Conservation (phyloP, 2,113 vertebrate genomes). For the Zingel zingel region DNA sequence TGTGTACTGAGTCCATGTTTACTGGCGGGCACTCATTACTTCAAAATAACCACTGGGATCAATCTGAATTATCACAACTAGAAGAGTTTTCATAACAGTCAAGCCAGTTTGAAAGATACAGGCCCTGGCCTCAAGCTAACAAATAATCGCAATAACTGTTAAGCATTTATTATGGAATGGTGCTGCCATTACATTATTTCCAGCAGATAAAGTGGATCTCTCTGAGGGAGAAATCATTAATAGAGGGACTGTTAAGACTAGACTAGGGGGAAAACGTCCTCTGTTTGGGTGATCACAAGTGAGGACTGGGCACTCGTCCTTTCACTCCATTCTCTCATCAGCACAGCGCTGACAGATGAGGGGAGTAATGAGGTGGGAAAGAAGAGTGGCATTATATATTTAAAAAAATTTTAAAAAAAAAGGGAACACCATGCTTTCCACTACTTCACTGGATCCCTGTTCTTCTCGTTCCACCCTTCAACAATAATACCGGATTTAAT, state of each 20-base stretch:
- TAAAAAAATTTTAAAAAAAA: too few relatives aligned
- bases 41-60: conserved; percentile 15
- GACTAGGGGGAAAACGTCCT: background rate
- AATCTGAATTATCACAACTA: conserved; percentile 26
- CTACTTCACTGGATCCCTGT: conserved; percentile 25
- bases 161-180: conserved; percentile 1
- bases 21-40: conserved; percentile 20
- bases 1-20: conserved; percentile 20
- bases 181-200: background rate
- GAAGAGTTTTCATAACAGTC: background rate
- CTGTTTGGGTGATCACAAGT: conserved; percentile 30
- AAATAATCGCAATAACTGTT: conserved; percentile 16
- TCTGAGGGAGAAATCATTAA: background rate
- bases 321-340: conserved; percentile 20
- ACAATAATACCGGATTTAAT: conserved; percentile 50
- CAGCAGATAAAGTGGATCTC: background rate
- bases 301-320: background rate
- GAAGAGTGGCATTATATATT: conserved; percentile 27
- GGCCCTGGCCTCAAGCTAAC: background rate
- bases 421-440: conserved; percentile 44
- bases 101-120: conserved; percentile 28
- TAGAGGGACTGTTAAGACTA: background rate
- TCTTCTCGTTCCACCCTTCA: conserved; percentile 39
- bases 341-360: conserved; percentile 14
- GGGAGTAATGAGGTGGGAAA: conserved; percentile 33